phyloP scores from a whole-genome alignment of 2,113 vertebrate genomes.

The Thymallus thymallus region DNA sequence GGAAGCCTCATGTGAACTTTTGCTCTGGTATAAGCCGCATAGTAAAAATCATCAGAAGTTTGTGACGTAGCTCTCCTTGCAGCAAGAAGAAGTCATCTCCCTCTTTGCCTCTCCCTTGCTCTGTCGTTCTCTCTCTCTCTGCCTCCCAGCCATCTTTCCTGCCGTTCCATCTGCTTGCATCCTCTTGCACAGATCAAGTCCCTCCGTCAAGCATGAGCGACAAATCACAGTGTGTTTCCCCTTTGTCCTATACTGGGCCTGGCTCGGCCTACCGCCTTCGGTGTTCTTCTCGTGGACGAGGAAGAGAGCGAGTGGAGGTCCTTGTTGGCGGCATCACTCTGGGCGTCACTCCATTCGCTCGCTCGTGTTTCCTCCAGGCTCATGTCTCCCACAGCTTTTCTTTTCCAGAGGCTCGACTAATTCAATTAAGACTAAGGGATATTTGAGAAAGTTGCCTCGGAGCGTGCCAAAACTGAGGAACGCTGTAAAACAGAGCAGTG shows the following conservation, averaged over 20 bases:
- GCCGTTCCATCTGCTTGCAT: background rate
- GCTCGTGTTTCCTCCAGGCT: conserved; percentile 29
- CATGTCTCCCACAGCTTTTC: conserved; percentile 48
- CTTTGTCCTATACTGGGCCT: background rate
- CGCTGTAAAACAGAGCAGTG: conserved; percentile 34
- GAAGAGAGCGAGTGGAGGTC: background rate
- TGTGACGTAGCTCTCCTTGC: conserved; percentile 7
- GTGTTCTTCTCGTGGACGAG: background rate
- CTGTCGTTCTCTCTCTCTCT: background rate
- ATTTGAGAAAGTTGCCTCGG: conserved; percentile 49
- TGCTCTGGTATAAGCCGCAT: conserved; percentile 32
- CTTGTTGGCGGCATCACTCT: background rate
- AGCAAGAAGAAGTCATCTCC: background rate
- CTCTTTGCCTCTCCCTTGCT: conserved; percentile 19
- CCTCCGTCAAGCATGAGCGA: background rate
- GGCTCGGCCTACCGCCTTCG: background rate
- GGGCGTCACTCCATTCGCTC: background rate
- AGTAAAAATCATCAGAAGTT: conserved; percentile 32
- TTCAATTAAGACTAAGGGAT: conserved; percentile 48
- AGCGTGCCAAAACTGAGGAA: conserved; percentile 39
- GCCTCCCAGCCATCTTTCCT: background rate
- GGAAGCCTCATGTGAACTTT: conserved; percentile 34
- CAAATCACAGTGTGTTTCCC: background rate
- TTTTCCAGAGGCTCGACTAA: conserved; percentile 59
- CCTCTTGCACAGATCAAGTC: background rate